Base-by-base conservation (phyloP, 2,888 invertebrate species). In the Polydrusus tereticollis region DNA sequence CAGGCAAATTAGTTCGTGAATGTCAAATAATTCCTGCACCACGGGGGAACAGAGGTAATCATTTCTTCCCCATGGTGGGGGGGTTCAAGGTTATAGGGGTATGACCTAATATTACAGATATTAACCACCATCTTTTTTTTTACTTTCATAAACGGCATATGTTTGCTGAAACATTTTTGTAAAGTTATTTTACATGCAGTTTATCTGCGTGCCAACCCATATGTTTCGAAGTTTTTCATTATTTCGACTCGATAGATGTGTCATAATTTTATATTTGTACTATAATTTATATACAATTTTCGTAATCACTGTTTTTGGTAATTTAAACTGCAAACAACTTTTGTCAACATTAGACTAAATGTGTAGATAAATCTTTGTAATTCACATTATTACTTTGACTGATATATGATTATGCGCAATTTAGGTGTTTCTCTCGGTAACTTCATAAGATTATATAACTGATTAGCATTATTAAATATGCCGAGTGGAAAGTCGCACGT, bases 401-500 rank as follows among this genome's bases (percentile, higher is more conserved):
- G 63, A 36, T 14, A 50, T 58, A 21, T 62, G 29, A 52, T 29
- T 47, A 45, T 62, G 23, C 29, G 20, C 29, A 62, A 62, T 62
- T 62, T 50, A 63, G 36, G 18, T 63, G 33, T 26, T 65, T 65
- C 55, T 23, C 55, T 43, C 20, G 38, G 52, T 52, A 26, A 38
- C 21, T 36, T 52, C 29, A 33, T 60, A 55, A 14, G 18, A 52
- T 26, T 62, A 38, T 47, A 62, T 10, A 47, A 67, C 21, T 41
- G n/a, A 16, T 69, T 69, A 60, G 69, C 69, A 69, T 63, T 69
- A 69, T 59, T 55, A 55, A 52, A 41, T 55, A 63, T 69, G 62
- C 62, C 62, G 55, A 62, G 55, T 62, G 45, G 57, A 63, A 52
- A 43, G 29, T 41, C 43, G 59, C 20, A 57, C 12, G 2, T 66